Base-by-base conservation (phyloP, 2,888 invertebrate genomes). In the Taenaris catops region DNA sequence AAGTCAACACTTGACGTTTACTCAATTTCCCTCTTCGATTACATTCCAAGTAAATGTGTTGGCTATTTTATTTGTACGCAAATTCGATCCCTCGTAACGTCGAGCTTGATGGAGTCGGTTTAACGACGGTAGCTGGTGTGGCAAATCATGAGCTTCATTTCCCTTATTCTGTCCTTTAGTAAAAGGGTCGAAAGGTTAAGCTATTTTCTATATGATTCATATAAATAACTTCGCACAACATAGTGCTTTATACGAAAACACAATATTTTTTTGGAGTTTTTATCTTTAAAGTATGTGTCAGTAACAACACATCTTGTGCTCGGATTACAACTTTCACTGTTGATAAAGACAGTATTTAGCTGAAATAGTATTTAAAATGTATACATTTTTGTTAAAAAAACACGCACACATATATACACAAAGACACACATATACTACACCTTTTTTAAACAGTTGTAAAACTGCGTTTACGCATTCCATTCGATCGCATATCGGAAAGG, bases 11-110 rank as follows among this genome's bases (percentile, higher is more conserved):
- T 14, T 9, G 14, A 9, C n/a, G 21, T 23, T 23, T 31, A 31
- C 31, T 31, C 31, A 31, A 23, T 31, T 31, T 23, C 31, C 31
- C 16, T 31, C 23, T 23, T 31, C 23, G 31, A 23, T 31, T 21
- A 11, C 23, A 16, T 16, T 16, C 31, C n/a, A 16, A 31, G 31
- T 31, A 23, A 31, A 31, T 7, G 31, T 23, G 14, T 31, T 23
- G 31, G 45, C 42, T 34, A 43, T 48, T 53, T 51, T 51, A 50
- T 50, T 53, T 48, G 51, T 48, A 51, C 43, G 46, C 47, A 52
- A 52, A 51, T 53, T 46, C 48, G 48, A 48, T 48, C 46, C 48
- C 31, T 45, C 44, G 39, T 48, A 48, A 47, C 44, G 35, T 38
- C 29, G 38, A 38, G 40, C 44, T 44, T 45, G 44, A 53, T 50